A percentile compares a stretch with the other conserved stretches of the same genome.
These are phyloP conservation scores for Drosophila nr. medialis DNA, from an alignment of 2,888 invertebrate species.

Conservation along the genomic window DNA sequence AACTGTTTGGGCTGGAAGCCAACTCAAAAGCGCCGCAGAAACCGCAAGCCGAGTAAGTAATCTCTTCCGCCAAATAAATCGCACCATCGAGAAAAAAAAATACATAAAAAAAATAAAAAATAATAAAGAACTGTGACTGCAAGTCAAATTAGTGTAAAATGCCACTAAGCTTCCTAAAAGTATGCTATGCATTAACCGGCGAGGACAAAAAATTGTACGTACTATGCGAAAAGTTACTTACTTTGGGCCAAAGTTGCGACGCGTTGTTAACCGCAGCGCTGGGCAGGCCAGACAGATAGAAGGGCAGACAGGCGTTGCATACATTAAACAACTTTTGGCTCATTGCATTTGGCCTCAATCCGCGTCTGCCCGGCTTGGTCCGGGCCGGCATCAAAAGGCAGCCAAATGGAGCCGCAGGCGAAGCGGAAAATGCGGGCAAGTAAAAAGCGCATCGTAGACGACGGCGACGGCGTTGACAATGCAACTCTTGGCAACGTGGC, in stretches of 20 bases:
- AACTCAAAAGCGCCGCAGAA: slow-evolving; percentile 47
- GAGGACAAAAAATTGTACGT: slow-evolving; percentile 64
- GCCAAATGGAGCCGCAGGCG: slow-evolving; percentile 69
- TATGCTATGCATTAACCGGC: slow-evolving; percentile 63
- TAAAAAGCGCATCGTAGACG: slow-evolving; percentile 66
- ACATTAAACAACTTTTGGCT: slow-evolving; percentile 82
- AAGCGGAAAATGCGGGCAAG: slow-evolving; percentile 79
- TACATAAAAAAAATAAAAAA: not conserved
- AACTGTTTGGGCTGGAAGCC: slow-evolving; percentile 24
- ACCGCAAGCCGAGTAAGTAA: slow-evolving; percentile 76
- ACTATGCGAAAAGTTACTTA: slow-evolving; percentile 76
- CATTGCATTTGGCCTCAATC: slow-evolving; percentile 70
- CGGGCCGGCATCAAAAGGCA: slow-evolving; percentile 68
- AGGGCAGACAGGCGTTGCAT: slow-evolving; percentile 68
- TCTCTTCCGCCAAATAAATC: slow-evolving; percentile 84
- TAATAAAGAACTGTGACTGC: slow-evolving; percentile 45
- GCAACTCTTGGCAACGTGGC: slow-evolving; percentile 74
- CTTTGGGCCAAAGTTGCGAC: slow-evolving; percentile 70
- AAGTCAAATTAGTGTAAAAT: slow-evolving; percentile 81
- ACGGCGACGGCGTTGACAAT: slow-evolving; percentile 72
- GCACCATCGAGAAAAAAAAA: slow-evolving; percentile 74
- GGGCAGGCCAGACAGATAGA: slow-evolving; percentile 16
- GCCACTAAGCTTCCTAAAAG: slow-evolving; percentile 78
- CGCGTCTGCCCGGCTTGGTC: slow-evolving; percentile 4
- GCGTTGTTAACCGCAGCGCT: slow-evolving; percentile 75